These are phyloP conservation scores for Centruroides vittatus DNA, from an alignment of 1,140 invertebrate species.

Conservation along the genomic window DNA sequence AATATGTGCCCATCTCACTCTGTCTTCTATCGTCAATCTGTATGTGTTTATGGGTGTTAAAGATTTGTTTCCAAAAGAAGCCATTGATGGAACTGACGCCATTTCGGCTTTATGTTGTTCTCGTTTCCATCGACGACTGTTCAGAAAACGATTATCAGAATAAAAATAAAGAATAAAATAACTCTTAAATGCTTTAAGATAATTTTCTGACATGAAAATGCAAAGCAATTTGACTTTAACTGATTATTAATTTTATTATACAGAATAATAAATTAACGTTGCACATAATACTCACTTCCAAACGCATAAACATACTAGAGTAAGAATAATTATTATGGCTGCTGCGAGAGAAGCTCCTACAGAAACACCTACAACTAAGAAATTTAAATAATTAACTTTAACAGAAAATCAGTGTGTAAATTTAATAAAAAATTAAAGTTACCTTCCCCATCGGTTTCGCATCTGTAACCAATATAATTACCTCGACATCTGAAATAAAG, in stretches of 20 bases:
- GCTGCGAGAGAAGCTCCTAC: slow-evolving; percentile 79
- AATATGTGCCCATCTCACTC: slow-evolving; percentile 17
- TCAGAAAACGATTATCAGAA: too few relatives aligned
- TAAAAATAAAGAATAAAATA: background rate
- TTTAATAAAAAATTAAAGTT: background rate
- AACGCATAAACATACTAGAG: slow-evolving; percentile 70
- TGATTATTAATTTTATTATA: too few relatives aligned
- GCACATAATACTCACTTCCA: slow-evolving; percentile 52
- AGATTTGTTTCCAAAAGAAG: slow-evolving; percentile 6
- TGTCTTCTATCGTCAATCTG: slow-evolving; percentile 13
- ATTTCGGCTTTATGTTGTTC: slow-evolving; percentile 10
- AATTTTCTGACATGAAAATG: too few relatives aligned
- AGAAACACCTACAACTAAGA: slow-evolving; percentile 59
- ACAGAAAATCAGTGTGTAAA: background rate
- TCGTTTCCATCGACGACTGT: slow-evolving; percentile 14
- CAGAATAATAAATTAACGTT: too few relatives aligned
- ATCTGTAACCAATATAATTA: slow-evolving; percentile 71
- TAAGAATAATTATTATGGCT: slow-evolving; percentile 70
- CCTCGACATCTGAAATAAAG: slow-evolving; percentile 49
- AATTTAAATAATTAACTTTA: background rate
- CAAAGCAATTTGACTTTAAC: too few relatives aligned
- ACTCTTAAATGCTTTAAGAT: too few relatives aligned
- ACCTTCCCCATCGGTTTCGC: slow-evolving; percentile 73
- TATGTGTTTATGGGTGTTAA: slow-evolving; percentile 1
- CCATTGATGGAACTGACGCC: background rate